phyloP scores from a whole-genome alignment of 2,888 invertebrate species.

The Rhingia rostrata region DNA sequence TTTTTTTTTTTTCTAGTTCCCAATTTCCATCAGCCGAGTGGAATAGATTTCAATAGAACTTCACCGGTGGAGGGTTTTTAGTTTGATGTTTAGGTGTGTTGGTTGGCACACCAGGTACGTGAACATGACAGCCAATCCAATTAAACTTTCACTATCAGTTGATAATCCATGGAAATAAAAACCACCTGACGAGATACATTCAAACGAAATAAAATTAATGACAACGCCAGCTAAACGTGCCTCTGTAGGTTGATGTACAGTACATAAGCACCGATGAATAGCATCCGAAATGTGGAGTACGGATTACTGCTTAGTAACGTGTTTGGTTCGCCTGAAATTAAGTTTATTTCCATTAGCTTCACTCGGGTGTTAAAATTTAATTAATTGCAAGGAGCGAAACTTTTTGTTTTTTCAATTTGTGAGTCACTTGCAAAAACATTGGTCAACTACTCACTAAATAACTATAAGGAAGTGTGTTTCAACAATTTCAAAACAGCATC shows the following conservation, averaged over 20 bases:
- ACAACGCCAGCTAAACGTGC: slow-evolving; percentile 31
- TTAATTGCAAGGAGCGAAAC: too few relatives aligned
- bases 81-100: not conserved
- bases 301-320: too few relatives aligned
- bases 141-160: slow-evolving; percentile 54
- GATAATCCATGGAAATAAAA: slow-evolving; percentile 17
- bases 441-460: too few relatives aligned
- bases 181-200: slow-evolving; percentile 12
- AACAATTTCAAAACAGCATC: too few relatives aligned
- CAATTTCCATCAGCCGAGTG: not conserved
- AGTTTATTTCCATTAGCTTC: too few relatives aligned
- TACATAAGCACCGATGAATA: not conserved
- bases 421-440: too few relatives aligned
- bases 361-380: too few relatives aligned
- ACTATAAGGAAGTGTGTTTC: too few relatives aligned
- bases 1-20: not conserved
- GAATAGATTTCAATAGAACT: not conserved
- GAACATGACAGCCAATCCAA: slow-evolving; percentile 24
- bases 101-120: not conserved
- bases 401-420: too few relatives aligned
- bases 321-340: too few relatives aligned
- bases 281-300: too few relatives aligned
- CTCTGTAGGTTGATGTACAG: not conserved
- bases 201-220: slow-evolving; percentile 33
- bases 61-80: not conserved